Conservation (phyloP, 2,888 invertebrate species). For the Acronicta leporina region DNA sequence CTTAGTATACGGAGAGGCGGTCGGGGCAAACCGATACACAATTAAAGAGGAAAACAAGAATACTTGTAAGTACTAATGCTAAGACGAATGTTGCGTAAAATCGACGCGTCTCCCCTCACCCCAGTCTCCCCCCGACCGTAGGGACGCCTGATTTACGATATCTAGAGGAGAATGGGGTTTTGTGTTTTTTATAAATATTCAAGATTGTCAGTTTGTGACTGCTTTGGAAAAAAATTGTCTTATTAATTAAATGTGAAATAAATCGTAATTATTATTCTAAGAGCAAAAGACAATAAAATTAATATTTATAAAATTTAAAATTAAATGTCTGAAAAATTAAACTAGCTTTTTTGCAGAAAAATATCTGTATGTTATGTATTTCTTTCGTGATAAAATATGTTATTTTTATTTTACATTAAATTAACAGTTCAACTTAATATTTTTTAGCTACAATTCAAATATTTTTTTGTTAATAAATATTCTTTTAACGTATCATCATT, state of each 20-base stretch:
- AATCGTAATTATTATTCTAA: neutral
- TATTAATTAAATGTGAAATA: neutral
- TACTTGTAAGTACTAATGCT: conserved; percentile 85
- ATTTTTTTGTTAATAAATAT: neutral
- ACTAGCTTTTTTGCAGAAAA: no score
- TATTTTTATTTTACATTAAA: no score
- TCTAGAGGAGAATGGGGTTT: conserved; percentile 70
- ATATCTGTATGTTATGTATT: no score
- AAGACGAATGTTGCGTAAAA: conserved; percentile 89
- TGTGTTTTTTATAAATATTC: conserved; percentile 66
- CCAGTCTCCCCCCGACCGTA: conserved; percentile 64
- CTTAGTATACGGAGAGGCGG: conserved; percentile 53
- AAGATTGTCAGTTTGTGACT: conserved; percentile 23
- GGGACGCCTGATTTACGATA: conserved; percentile 87
- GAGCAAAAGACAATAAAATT: neutral
- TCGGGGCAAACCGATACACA: conserved; percentile 83
- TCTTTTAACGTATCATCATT: neutral
- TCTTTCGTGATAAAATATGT: no score
- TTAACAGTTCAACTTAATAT: neutral
- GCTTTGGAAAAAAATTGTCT: neutral
- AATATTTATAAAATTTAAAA: neutral
- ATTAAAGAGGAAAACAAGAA: conserved; percentile 86
- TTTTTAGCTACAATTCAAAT: neutral
- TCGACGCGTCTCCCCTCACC: conserved; percentile 76
- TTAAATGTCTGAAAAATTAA: neutral